phyloP scores from a whole-genome alignment of 1,140 invertebrate genomes.

The Nymphalis io region DNA sequence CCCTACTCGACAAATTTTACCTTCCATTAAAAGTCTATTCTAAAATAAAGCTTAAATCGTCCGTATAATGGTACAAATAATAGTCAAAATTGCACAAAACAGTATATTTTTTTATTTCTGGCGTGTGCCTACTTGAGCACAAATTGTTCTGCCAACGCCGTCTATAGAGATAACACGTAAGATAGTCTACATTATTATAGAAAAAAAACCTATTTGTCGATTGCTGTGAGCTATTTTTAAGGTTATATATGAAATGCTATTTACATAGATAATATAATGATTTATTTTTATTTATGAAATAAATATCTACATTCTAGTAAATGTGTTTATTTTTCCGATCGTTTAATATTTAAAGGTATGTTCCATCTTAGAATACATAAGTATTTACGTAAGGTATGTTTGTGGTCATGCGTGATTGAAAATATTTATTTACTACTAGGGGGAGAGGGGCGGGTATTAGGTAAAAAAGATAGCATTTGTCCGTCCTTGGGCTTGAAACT shows the following conservation, averaged over 20 bases:
- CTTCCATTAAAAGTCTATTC: neutral
- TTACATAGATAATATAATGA: neutral
- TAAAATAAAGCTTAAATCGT: neutral
- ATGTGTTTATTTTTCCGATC: neutral
- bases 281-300: neutral
- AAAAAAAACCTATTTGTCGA: no score
- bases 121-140: no score
- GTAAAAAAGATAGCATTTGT: no score
- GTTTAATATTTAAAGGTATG: neutral
- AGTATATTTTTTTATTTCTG: neutral
- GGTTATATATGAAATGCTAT: neutral
- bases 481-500: no score
- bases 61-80: neutral
- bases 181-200: no score
- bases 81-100: neutral
- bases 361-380: no score
- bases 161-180: neutral
- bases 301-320: neutral
- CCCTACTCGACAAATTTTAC: no score
- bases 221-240: neutral
- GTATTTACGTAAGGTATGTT: no score
- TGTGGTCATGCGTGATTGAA: no score
- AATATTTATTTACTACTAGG: no score
- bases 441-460: no score
- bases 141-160: neutral